Percentiles rank a stretch among this genome's conserved stretches.
phyloP scores from a whole-genome alignment of 2,113 vertebrate genomes.

The Eleginops maclovinus region DNA sequence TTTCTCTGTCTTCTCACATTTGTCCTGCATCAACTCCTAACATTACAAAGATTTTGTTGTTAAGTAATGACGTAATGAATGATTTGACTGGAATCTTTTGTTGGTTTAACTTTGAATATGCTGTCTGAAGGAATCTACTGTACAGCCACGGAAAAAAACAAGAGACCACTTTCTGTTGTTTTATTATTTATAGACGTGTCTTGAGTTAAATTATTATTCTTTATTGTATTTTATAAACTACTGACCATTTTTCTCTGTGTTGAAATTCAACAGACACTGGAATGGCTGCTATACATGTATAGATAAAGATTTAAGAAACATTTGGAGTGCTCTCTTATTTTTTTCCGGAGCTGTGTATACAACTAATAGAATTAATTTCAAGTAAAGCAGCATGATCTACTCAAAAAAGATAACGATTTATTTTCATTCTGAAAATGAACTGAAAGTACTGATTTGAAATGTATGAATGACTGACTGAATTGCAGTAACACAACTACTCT shows the following conservation, averaged over 20 bases:
- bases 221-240: too few species aligned
- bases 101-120: constrained; percentile 17
- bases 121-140: constrained; percentile 9
- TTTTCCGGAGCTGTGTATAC: too few species aligned
- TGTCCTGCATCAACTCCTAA: constrained; percentile 32
- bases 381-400: constrained; percentile 15
- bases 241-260: too few species aligned
- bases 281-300: too few species aligned
- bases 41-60: constrained; percentile 16
- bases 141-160: too few species aligned
- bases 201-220: too few species aligned
- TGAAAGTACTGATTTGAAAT: constrained; percentile 30
- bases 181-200: too few species aligned
- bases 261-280: too few species aligned
- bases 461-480: constrained; percentile 43
- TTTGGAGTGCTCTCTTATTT: too few species aligned
- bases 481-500: constrained; percentile 11
- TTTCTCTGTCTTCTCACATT: constrained; percentile 25
- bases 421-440: constrained; percentile 45
- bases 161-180: too few species aligned
- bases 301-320: too few species aligned
- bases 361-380: constrained; percentile 12
- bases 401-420: constrained; percentile 11
- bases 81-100: neutral
- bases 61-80: constrained; percentile 2